Base-by-base conservation (phyloP, 2,888 invertebrate genomes). In the Leptopilina syphax region DNA sequence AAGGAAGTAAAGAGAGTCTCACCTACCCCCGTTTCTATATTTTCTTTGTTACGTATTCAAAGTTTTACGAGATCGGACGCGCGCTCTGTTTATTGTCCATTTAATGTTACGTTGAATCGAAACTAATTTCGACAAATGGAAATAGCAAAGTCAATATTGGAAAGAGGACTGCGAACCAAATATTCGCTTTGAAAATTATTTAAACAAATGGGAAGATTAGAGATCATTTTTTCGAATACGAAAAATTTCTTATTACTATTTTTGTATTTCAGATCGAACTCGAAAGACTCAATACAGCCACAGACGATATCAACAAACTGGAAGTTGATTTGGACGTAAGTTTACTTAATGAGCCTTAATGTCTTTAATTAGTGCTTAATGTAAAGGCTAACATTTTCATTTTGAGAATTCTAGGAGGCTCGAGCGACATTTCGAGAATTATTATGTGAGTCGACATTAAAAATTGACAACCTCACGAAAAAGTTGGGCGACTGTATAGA, bases 251-350 rank as follows among this genome's bases (percentile, higher is more conserved):
- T n/a, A 12, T n/a, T n/a, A 5, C 4, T 41, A 41, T 50, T 60
- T 44, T 65, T 68, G 83, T 79, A 24, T 91, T 91, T 68, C 91
- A 96, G 96, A 94, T 97, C 89, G 98, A 98, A 93, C 93, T 98
- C 90, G 98, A 98, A 91, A 95, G 96, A 89, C 93, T 98, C 82
- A 98, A 98, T 92, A 96, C 96, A 87, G 96, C 97, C 44, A 98
- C 98, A 78, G 97, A 98, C 93, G 97, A 97, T 92, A 98, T 98
- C 88, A 98, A 98, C 92, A 95, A 96, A 87, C 94, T 97, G 83
- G 98, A 98, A 93, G 96, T 97, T 84, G 97, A 97, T 92, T 93
- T 98, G 87, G 98, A 98, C 92, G 95, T 95, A 92, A 94, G 94
- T 93, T 44, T 82, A 60, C 0, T 60, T 1, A 57, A 57, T 54